Evolutionary conservation across 2,888 invertebrate genomes (phyloP), one percentile per base, ranked within the genome.

Genomic region (Conus canariensis): DNA sequence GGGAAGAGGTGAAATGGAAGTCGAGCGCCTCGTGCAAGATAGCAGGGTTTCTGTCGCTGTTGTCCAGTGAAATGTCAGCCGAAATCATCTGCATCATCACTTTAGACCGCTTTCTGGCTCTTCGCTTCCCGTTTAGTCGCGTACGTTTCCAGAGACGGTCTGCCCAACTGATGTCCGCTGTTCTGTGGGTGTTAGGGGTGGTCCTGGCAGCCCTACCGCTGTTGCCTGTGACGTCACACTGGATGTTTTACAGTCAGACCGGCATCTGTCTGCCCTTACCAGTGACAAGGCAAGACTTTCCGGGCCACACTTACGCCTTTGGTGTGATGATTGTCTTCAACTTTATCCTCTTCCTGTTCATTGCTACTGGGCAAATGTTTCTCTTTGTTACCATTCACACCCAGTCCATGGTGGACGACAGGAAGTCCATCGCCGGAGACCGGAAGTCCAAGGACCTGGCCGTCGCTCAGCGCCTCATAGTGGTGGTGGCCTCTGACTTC

Each of bases 271-370:
- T 96, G 25, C 95, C 96, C 0, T 92, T 96, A 10, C 95, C 96
- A 58, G 94, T 96, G 25, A 96, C 96, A 12, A 93, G 94, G 64
- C 94, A 95, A 85, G 92, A 93, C 64, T 93, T 95, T 0, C 94
- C 95, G 22, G 96, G 96, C 6, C 95, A 95, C 95, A 95, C 95
- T 85, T 96, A 96, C 90, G 94, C 95, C 12, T 93, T 95, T 10
- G 95, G 94, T 2, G 92, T 96, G 16, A 96, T 95, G 90, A 94
- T 96, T 83, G 92, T 95, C 74, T 92, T 95, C 60, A 96, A 96
- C 91, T 94, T 95, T 70, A 64, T 94, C 10, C 70, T 89, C 45
- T 96, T 96, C 92, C 45, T 96, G 1, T 89, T 95, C 60, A 95
- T 96, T 70, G 95, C 94, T 10, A 88, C 92, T 0, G 95, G 95